Conservation (phyloP, 2,888 invertebrate genomes). For the Macrostomum cliftonense region DNA sequence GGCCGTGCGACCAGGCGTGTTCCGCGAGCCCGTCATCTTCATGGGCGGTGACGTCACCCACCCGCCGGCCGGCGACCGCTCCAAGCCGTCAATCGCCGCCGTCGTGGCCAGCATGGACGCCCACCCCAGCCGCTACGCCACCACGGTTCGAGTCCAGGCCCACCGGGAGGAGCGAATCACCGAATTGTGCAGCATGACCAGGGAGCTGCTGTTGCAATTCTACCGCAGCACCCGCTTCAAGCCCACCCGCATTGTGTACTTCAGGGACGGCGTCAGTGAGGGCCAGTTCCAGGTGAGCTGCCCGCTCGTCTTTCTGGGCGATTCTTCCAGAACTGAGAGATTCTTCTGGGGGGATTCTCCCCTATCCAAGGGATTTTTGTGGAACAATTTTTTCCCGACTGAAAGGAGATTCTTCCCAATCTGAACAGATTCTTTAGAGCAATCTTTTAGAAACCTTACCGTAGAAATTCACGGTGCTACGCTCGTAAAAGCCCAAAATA, state of each 20-base stretch:
- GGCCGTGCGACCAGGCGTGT: constrained; percentile 40
- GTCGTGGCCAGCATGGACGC: constrained; percentile 99
- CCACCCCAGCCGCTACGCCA: constrained; percentile 93
- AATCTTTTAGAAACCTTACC: too few species aligned
- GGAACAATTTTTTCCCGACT: too few species aligned
- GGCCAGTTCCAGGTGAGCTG: constrained; percentile 57
- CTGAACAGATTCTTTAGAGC: too few species aligned
- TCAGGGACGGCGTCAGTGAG: constrained; percentile 96
- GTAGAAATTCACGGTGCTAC: too few species aligned
- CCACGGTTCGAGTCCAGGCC: constrained; percentile 85
- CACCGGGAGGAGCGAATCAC: constrained; percentile 97
- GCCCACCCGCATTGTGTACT: constrained; percentile 92
- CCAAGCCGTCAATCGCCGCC: constrained; percentile 96
- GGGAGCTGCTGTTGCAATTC: constrained; percentile 90
- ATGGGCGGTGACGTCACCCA: constrained; percentile 98
- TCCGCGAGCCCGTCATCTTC: constrained; percentile 98
- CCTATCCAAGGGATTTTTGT: too few species aligned
- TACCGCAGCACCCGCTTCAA: constrained; percentile 98
- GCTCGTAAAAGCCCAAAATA: too few species aligned
- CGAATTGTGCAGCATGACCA: constrained; percentile 92
- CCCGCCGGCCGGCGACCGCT: constrained; percentile 96
- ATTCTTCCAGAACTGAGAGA: too few species aligned
- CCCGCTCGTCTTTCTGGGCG: too few species aligned
- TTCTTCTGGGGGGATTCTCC: too few species aligned
- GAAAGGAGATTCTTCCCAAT: too few species aligned